These are phyloP conservation scores for Branchellion lobata DNA, from an alignment of 2,888 invertebrate species.

Conservation along the genomic window DNA sequence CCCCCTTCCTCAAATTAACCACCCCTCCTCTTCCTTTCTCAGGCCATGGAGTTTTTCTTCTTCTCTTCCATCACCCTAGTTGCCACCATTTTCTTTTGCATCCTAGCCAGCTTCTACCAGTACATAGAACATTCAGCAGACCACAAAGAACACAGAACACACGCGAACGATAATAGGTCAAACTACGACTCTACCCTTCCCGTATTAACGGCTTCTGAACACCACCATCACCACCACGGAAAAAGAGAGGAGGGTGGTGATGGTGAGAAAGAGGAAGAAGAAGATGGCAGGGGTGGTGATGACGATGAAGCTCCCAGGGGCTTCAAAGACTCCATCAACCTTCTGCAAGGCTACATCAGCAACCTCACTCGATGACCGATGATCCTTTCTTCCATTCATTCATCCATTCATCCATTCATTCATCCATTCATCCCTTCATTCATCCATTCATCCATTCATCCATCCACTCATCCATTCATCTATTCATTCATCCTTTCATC, in stretches of 20 bases:
- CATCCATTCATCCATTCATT: too few relatives aligned
- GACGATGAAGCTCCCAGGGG: neutral
- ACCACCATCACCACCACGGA: neutral
- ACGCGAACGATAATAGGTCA: neutral
- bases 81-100: constrained; percentile 78
- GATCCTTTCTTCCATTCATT: too few relatives aligned
- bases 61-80: constrained; percentile 82
- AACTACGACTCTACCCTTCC: neutral
- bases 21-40: too few relatives aligned
- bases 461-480: too few relatives aligned
- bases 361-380: too few relatives aligned
- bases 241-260: neutral
- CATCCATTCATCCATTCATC: too few relatives aligned
- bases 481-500: too few relatives aligned
- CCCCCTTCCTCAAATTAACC: too few relatives aligned
- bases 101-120: constrained; percentile 78
- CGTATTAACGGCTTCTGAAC: neutral
- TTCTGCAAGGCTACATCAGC: too few relatives aligned
- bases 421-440: too few relatives aligned
- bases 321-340: neutral
- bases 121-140: constrained; percentile 50
- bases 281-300: neutral
- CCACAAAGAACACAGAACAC: too few relatives aligned
- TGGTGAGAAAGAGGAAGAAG: constrained; percentile 34
- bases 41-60: constrained; percentile 83